Evolutionary conservation across 2,797 vertebrate genomes (phyloP).

Genomic region (Sciurus vulgaris): DNA sequence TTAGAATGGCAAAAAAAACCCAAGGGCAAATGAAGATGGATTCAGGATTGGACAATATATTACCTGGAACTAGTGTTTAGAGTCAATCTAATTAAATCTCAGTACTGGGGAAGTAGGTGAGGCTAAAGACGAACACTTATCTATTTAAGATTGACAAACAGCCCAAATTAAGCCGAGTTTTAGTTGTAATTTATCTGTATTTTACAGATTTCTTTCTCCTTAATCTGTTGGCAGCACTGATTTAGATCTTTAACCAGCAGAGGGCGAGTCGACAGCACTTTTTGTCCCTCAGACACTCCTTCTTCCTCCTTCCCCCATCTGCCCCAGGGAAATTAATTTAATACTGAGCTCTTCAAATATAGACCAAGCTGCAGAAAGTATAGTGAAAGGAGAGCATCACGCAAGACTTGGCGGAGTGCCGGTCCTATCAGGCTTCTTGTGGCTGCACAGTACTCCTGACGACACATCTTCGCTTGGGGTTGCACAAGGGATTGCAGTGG

Average conservation of each 20-base stretch:
- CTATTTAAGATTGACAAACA: background rate
- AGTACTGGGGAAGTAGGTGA: background rate
- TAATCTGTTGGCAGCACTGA: background rate
- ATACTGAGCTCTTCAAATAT: constrained; percentile 62
- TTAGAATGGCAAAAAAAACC: constrained; percentile 1
- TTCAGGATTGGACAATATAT: constrained; percentile 3
- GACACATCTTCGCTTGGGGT: background rate
- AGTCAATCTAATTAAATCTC: constrained; percentile 40
- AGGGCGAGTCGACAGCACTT: constrained; percentile 76
- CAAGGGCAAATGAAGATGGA: constrained; percentile 41
- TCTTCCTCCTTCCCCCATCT: background rate
- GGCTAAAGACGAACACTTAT: background rate
- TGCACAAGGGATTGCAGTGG: constrained; percentile 36
- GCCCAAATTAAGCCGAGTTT: constrained; percentile 38
- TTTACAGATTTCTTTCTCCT: background rate
- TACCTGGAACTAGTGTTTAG: background rate
- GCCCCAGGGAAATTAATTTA: constrained; percentile 74
- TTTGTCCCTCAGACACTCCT: constrained; percentile 62
- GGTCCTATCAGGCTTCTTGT: background rate
- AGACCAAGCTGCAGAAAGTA: constrained; percentile 56
- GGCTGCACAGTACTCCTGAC: background rate
- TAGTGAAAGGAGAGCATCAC: background rate
- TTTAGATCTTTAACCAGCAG: constrained; percentile 77
- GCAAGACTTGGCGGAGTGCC: constrained; percentile 32
- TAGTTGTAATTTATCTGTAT: background rate